Evolutionary conservation across 2,797 vertebrate species (phyloP), one percentile per base, ranked within the genome.

Genomic region (Artibeus lituratus): DNA sequence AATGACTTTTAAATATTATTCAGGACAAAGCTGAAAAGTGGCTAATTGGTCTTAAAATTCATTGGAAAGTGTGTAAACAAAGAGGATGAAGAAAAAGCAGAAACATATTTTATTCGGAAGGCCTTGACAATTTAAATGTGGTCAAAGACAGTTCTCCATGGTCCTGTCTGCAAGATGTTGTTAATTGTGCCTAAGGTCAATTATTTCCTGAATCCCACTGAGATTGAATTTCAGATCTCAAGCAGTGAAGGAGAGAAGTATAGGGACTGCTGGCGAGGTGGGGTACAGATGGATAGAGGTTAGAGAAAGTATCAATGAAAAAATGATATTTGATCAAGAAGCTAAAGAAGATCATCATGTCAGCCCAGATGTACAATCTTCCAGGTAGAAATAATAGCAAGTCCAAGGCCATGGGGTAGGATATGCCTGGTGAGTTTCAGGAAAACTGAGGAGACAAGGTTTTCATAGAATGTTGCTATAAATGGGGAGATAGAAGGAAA

Each of bases 71-170:
- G 2, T 87, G 37, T 62, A 78, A 67, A 86, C 14, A 49, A 65
- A 77, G 10, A 92, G 11, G 12, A 51, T 35, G n/a, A 53, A 88
- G 69, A 19, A 42, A 70, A 44, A 87, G 55, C 22, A 70, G n/a
- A 47, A 83, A 47, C 16, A 39, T 37, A 51, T 73, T 94, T 94
- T 95, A 21, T 81, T 93, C 53, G 80, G 62, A 96, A 81, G 32
- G 22, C 12, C 72, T 72, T 78, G 67, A 62, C 3, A 69, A 14
- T 91, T 74, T 86, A 62, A n/a, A 51, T 78, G 42, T 59, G 37
- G 35, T 72, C 67, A 87, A 69, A 87, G 49, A 10, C 32, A 21
- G 10, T 57, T 78, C 44, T 77, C 57, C 21, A 35, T 91, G 42
- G 39, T 5, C 26, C 29, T 53, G 7, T 74, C 19, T 67, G n/a